phyloP scores from a whole-genome alignment of 2,797 vertebrate genomes.

The Gephyroberyx darwinii region DNA sequence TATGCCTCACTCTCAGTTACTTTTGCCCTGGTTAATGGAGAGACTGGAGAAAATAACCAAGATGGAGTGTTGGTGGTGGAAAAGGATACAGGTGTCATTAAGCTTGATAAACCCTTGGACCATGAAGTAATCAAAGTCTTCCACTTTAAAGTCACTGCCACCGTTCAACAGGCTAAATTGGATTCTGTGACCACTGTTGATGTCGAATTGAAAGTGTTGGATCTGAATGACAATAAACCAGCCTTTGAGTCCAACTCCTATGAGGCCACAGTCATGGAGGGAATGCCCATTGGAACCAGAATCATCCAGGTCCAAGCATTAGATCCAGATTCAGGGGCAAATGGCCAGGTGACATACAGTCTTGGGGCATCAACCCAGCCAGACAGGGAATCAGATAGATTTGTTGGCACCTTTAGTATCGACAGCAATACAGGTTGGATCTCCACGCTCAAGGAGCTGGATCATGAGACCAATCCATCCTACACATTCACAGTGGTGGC shows the following conservation, averaged over 20 bases:
- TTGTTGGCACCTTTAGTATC: slow-evolving; percentile 85
- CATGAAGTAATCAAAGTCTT: slow-evolving; percentile 85
- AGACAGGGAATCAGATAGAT: slow-evolving; percentile 77
- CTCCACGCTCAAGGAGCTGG: slow-evolving; percentile 89
- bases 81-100: slow-evolving; percentile 89
- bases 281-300: slow-evolving; percentile 89
- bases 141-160: slow-evolving; percentile 91
- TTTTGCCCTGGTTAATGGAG: slow-evolving; percentile 89
- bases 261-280: slow-evolving; percentile 91
- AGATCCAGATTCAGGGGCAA: slow-evolving; percentile 91
- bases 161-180: slow-evolving; percentile 85
- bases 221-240: slow-evolving; percentile 97
- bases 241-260: slow-evolving; percentile 89
- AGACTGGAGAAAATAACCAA: slow-evolving; percentile 89
- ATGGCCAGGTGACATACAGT: slow-evolving; percentile 93
- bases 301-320: slow-evolving; percentile 90
- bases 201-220: slow-evolving; percentile 91
- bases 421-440: slow-evolving; percentile 97
- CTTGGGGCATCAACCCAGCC: slow-evolving; percentile 79
- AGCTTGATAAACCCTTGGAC: slow-evolving; percentile 93
- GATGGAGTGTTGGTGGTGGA: slow-evolving; percentile 90
- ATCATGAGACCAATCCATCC: slow-evolving; percentile 90
- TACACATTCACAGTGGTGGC: slow-evolving; percentile 93
- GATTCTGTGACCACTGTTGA: slow-evolving; percentile 89
- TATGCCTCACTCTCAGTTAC: slow-evolving; percentile 68